phyloP scores from a whole-genome alignment of 2,888 invertebrate species.

The Sarcophaga variegata region DNA sequence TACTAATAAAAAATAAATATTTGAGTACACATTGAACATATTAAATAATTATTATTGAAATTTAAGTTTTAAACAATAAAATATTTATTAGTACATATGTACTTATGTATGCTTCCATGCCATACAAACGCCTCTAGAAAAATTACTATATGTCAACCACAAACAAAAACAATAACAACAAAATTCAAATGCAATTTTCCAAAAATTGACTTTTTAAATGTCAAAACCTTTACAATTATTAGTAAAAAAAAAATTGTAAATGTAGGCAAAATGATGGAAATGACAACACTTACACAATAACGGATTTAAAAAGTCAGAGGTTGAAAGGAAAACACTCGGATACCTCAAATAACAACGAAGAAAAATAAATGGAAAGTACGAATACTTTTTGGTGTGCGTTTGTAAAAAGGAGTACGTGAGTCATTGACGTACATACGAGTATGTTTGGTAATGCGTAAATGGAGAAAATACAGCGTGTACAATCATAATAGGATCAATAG shows the following conservation, averaged over 20 bases:
- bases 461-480: too few species aligned
- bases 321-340: background rate
- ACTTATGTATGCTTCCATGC: background rate
- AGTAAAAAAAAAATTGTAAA: background rate
- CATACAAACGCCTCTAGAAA: background rate
- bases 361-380: too few species aligned
- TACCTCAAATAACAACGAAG: too few species aligned
- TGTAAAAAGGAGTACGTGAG: too few species aligned
- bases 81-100: constrained; percentile 2
- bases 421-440: too few species aligned
- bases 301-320: constrained; percentile 18
- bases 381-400: too few species aligned
- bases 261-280: too few species aligned
- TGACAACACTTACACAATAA: too few species aligned
- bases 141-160: background rate
- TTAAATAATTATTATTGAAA: background rate
- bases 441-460: too few species aligned
- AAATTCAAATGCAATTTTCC: background rate
- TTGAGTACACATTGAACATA: background rate
- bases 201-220: constrained; percentile 34
- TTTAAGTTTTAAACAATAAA: constrained; percentile 7
- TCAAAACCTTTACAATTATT: constrained; percentile 39
- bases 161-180: background rate
- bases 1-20: background rate
- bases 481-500: too few species aligned